Percentiles rank a stretch among this genome's conserved stretches.
These are phyloP conservation scores for Thysanoteuthis rhombus DNA, from an alignment of 2,888 invertebrate genomes.

Conservation along the genomic window DNA sequence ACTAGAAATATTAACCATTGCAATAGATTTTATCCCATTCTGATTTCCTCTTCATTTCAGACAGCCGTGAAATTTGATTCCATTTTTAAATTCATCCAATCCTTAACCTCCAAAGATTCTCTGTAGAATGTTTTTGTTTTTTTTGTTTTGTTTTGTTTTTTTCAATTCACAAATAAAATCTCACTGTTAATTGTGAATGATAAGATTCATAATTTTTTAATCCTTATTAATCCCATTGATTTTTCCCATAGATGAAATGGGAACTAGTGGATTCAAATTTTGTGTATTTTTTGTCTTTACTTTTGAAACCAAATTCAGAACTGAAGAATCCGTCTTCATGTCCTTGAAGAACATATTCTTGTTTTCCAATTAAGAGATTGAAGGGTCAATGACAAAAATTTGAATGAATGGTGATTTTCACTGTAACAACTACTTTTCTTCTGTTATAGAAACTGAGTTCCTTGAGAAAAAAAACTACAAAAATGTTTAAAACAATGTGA, in stretches of 20 bases:
- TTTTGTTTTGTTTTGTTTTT: too few relatives aligned
- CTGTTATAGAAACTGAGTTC: not conserved
- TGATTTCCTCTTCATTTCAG: not conserved
- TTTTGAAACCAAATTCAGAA: not conserved
- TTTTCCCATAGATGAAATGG: not conserved
- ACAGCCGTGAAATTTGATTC: not conserved
- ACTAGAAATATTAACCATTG: not conserved
- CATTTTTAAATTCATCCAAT: not conserved
- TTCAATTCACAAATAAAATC: not conserved
- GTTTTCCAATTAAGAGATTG: not conserved
- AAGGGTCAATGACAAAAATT: not conserved
- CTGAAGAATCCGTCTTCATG: not conserved
- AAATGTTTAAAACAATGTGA: not conserved
- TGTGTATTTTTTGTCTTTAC: not conserved
- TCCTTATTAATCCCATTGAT: not conserved
- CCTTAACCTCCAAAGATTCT: not conserved
- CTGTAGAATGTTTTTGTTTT: not conserved
- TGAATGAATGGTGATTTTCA: not conserved
- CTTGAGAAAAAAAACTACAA: not conserved
- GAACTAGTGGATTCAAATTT: not conserved
- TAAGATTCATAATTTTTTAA: not conserved
- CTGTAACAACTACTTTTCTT: not conserved
- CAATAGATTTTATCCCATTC: not conserved
- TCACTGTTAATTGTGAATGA: not conserved
- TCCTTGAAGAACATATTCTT: not conserved